A percentile compares a stretch with the other conserved stretches of the same genome.
Evolutionary conservation across 2,113 vertebrate genomes (phyloP).

Genomic region (Ramphastos sulfuratus): DNA sequence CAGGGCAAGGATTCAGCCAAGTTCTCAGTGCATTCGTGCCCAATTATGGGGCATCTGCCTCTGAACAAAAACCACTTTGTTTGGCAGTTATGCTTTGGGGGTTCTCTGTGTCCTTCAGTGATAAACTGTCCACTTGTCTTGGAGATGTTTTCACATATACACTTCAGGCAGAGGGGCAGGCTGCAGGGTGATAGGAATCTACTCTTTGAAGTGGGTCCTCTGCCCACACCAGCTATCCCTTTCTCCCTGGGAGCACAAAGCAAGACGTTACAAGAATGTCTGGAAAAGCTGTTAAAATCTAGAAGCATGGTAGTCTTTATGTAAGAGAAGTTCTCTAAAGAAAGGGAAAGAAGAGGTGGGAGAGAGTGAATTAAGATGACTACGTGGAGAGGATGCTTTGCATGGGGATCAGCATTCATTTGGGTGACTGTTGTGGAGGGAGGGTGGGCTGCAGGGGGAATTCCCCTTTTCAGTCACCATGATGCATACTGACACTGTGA

Average conservation of each 20-base stretch:
- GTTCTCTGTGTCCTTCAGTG: background rate
- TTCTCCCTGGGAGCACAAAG: too few relatives aligned
- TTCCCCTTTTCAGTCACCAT: background rate
- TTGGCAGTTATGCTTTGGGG: background rate
- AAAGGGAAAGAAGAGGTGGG: background rate
- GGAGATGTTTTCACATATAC: background rate
- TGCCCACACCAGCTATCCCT: too few relatives aligned
- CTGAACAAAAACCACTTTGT: background rate
- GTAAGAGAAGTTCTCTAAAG: background rate
- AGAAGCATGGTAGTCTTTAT: background rate
- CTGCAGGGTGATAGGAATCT: background rate
- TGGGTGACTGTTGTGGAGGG: background rate
- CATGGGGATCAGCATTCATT: background rate
- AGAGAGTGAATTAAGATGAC: background rate
- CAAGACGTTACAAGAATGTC: background rate
- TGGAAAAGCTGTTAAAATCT: background rate
- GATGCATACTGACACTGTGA: background rate
- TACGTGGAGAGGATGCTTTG: background rate
- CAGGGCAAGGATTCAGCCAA: background rate
- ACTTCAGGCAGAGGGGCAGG: background rate
- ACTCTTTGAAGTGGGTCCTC: too few relatives aligned
- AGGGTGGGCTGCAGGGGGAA: background rate
- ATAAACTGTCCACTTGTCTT: background rate
- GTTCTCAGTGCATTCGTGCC: background rate
- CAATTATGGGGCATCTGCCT: accelerated